Base-by-base conservation (phyloP, 1,140 invertebrate genomes). In the Chelonus insularis region DNA sequence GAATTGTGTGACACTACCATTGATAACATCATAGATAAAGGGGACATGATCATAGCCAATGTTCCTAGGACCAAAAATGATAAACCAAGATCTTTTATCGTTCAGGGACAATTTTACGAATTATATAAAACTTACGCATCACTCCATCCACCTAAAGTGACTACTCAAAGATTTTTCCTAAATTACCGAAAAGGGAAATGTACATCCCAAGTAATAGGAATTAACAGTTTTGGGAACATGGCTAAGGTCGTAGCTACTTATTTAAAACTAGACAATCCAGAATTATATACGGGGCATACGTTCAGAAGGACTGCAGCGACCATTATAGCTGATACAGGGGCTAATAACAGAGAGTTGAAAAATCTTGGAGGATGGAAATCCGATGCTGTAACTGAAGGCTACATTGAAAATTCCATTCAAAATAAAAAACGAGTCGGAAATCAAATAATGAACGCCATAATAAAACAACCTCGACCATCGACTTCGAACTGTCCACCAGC, bases 141-240 rank as follows among this genome's bases (percentile, higher is more conserved):
- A 5, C 9, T 41, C 0, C 34, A 36, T 23, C 18, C 37, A 11
- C 0, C 4, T 1, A 18, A 37, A 6, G n/a, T 11, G 11, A 16
- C n/a, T 9, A 25, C 6, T n/a, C 11, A 41, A 3, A 34, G 34
- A n/a, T n/a, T n/a, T n/a, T n/a, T n/a, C n/a, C n/a, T n/a, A n/a
- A n/a, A n/a, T n/a, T n/a, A n/a, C n/a, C n/a, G n/a, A n/a, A n/a
- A n/a, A n/a, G n/a, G n/a, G n/a, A n/a, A n/a, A n/a, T n/a, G n/a
- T n/a, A n/a, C 20, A 25, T 56, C 23, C 6, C 55, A 57, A 47
- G 21, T 25, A n/a, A 41, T 57, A 29, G 55, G 55, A 0, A 39
- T 41, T 6, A n/a, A 47, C 16, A 45, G 25, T 12, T 45, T 57
- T 32, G 37, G 55, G 12, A 25, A 47, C 25, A 41, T 45, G n/a